phyloP scores from a whole-genome alignment of 2,888 invertebrate species.

The Acanthoscelides obtectus region DNA sequence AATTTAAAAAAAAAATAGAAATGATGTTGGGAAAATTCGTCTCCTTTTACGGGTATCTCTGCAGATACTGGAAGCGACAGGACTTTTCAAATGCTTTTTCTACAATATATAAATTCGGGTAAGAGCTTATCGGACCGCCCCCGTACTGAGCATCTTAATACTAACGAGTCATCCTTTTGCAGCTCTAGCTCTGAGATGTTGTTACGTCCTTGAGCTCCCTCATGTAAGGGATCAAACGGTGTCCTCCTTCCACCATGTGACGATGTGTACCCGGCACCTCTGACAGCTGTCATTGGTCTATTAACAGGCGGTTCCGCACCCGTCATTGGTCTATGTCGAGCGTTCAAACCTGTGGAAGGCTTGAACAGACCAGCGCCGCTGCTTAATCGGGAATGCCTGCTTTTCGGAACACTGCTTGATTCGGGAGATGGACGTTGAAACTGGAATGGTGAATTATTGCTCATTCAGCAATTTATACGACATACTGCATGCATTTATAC shows the following conservation, averaged over 20 bases:
- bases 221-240: slow-evolving; percentile 74
- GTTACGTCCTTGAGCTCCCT: slow-evolving; percentile 52
- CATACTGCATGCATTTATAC: too few relatives aligned
- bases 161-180: slow-evolving; percentile 75
- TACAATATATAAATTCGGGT: too few relatives aligned
- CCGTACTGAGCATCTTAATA: too few relatives aligned
- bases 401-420: slow-evolving; percentile 35
- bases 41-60: too few relatives aligned
- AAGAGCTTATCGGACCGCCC: too few relatives aligned
- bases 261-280: slow-evolving; percentile 94
- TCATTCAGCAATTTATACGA: background rate
- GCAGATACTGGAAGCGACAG: too few relatives aligned
- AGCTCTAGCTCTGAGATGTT: slow-evolving; percentile 57
- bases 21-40: too few relatives aligned
- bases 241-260: slow-evolving; percentile 55
- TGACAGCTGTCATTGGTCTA: slow-evolving; percentile 93
- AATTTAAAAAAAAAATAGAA: too few relatives aligned
- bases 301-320: slow-evolving; percentile 37
- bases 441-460: slow-evolving; percentile 20
- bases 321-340: slow-evolving; percentile 41
- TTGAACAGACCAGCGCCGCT: slow-evolving; percentile 36
- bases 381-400: slow-evolving; percentile 33
- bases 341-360: slow-evolving; percentile 43
- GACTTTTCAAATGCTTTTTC: too few relatives aligned
- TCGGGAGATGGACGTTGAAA: slow-evolving; percentile 33